phyloP scores from a whole-genome alignment of 2,888 invertebrate genomes.

The Platynereis dumerilii region DNA sequence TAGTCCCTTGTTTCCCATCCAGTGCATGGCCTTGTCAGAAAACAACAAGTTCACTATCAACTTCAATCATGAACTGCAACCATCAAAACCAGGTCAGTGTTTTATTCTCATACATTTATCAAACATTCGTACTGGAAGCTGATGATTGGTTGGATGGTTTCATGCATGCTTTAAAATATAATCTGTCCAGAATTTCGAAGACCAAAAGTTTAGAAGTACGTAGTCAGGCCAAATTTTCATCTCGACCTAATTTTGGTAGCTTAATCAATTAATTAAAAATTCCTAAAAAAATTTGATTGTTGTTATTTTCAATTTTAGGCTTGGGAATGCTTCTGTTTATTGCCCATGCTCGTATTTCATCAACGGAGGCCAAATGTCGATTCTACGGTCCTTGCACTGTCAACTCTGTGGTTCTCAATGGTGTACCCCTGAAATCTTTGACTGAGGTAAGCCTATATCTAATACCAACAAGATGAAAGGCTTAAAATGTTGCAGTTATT shows the following conservation, averaged over 20 bases:
- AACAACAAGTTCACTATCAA: conserved; percentile 50
- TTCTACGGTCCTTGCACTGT: conserved; percentile 60
- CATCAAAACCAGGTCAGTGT: conserved; percentile 45
- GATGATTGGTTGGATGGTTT: too few species aligned
- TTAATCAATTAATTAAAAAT: too few species aligned
- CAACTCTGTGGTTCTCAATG: conserved; percentile 50
- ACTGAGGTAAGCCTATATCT: conserved; percentile 56
- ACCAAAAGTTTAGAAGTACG: too few species aligned
- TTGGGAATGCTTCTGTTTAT: conserved; percentile 59
- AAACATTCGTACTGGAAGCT: too few species aligned
- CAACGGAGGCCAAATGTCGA: conserved; percentile 54
- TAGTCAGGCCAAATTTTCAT: too few species aligned
- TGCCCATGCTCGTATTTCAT: conserved; percentile 56
- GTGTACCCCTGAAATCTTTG: conserved; percentile 49
- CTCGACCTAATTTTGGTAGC: too few species aligned
- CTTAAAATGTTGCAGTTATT: background rate
- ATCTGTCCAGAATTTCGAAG: too few species aligned
- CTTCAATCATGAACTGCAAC: conserved; percentile 55
- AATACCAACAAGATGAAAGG: background rate
- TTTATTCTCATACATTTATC: background rate
- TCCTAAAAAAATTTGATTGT: too few species aligned
- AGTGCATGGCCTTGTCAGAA: conserved; percentile 60
- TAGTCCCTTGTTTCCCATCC: conserved; percentile 59
- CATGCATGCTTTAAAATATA: too few species aligned
- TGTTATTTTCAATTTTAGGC: conserved; percentile 41